These are phyloP conservation scores for Trichomycterus rosablanca DNA, from an alignment of 2,113 vertebrate species.

Conservation along the genomic window DNA sequence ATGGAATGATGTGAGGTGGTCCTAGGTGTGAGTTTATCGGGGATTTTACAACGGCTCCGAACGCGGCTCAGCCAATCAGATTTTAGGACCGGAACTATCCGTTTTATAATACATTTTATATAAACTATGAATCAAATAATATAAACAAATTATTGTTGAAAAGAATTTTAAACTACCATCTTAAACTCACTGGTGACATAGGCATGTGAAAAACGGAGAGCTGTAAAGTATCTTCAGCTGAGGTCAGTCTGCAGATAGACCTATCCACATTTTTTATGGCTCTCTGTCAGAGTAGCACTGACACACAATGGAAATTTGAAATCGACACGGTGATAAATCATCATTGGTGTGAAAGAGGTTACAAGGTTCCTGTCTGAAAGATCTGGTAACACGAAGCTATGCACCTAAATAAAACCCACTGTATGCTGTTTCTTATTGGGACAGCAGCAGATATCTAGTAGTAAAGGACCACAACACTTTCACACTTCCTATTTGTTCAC, in stretches of 20 bases:
- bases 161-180: not conserved
- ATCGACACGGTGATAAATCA: constrained; percentile 52
- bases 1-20: too few relatives aligned
- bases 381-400: constrained; percentile 3
- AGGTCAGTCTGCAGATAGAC: constrained; percentile 41
- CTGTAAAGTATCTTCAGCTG: not conserved
- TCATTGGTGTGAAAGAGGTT: constrained; percentile 17
- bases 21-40: too few relatives aligned
- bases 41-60: too few relatives aligned
- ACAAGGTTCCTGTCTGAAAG: constrained; percentile 16
- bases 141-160: not conserved
- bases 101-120: too few relatives aligned
- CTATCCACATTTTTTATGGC: constrained; percentile 60
- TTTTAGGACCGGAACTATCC: too few relatives aligned
- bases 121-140: not conserved
- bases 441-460: not conserved
- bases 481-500: not conserved
- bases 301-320: constrained; percentile 42
- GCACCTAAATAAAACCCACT: constrained; percentile 7
- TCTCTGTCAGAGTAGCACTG: constrained; percentile 55
- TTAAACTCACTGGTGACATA: not conserved
- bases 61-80: too few relatives aligned
- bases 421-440: constrained; percentile 4
- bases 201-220: not conserved
- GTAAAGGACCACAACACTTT: not conserved